phyloP scores from a whole-genome alignment of 2,797 vertebrate genomes.

The Pogoniulus pusillus region DNA sequence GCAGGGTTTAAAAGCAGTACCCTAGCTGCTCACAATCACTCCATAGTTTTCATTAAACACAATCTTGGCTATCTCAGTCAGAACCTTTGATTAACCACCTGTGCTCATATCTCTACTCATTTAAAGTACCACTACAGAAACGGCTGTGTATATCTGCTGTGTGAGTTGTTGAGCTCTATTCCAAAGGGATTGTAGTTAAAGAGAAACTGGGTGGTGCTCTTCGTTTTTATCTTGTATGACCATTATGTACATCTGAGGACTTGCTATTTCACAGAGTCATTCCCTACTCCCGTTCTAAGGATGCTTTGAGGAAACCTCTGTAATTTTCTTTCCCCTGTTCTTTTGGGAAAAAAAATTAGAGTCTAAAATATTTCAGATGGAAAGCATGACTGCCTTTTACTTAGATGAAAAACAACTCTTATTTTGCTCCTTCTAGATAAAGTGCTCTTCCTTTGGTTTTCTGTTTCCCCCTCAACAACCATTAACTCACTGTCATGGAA shows the following conservation, averaged over 20 bases:
- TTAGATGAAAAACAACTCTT: neutral
- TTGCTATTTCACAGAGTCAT: neutral
- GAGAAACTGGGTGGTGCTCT: neutral
- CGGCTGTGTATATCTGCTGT: neutral
- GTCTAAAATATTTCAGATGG: neutral
- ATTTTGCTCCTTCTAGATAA: neutral
- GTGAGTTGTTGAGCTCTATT: neutral
- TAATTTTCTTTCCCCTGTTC: neutral
- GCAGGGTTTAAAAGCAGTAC: neutral
- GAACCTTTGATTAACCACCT: neutral
- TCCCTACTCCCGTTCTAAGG: neutral
- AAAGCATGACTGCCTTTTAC: neutral
- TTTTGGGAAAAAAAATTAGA: neutral
- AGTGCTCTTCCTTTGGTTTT: neutral
- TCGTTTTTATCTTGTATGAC: neutral
- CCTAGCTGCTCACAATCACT: neutral
- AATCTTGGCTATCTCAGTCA: neutral
- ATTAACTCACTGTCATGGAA: neutral
- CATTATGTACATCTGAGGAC: neutral
- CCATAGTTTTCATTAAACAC: slow-evolving; percentile 6
- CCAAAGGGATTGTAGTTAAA: neutral
- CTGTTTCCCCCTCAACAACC: neutral
- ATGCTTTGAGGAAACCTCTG: neutral
- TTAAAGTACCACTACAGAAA: neutral
- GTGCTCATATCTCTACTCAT: neutral